Evolutionary conservation across 2,888 invertebrate species (phyloP).

Genomic region (Euphydryas editha): DNA sequence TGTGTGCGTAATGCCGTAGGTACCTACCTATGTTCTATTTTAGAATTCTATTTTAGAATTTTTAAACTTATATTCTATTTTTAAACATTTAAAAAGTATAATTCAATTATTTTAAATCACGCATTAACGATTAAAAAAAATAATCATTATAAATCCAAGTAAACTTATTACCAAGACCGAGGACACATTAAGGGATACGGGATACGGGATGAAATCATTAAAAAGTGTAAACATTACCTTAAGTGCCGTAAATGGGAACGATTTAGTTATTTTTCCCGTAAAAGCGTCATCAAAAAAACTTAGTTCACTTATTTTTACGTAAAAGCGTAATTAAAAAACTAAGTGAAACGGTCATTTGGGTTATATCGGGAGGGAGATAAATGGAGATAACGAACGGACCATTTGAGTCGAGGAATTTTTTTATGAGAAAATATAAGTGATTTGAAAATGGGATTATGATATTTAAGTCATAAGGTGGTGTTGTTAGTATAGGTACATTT

Average conservation of each 20-base stretch:
- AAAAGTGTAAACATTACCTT: constrained; percentile 48
- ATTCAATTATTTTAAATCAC: neutral
- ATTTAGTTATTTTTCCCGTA: constrained; percentile 65
- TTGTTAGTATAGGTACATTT: neutral
- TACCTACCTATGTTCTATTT: neutral
- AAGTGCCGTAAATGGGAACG: constrained; percentile 70
- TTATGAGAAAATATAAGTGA: constrained; percentile 38
- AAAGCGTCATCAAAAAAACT: constrained; percentile 63
- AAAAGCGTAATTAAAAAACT: constrained; percentile 53
- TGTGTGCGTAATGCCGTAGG: neutral
- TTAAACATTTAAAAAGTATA: neutral
- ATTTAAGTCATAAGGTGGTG: neutral
- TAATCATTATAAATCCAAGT: constrained; percentile 30
- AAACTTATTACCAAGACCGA: constrained; percentile 25
- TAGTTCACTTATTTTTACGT: constrained; percentile 28
- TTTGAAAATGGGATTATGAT: constrained; percentile 21
- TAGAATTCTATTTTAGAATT: no score
- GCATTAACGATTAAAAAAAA: neutral
- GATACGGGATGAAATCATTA: constrained; percentile 34
- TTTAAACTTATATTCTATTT: neutral
- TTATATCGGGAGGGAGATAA: constrained; percentile 60
- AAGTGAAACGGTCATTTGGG: constrained; percentile 68
- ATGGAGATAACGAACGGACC: constrained; percentile 72
- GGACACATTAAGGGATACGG: constrained; percentile 26
- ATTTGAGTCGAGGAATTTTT: constrained; percentile 59